phyloP scores from a whole-genome alignment of 2,888 invertebrate species.

The Volucella inanis region DNA sequence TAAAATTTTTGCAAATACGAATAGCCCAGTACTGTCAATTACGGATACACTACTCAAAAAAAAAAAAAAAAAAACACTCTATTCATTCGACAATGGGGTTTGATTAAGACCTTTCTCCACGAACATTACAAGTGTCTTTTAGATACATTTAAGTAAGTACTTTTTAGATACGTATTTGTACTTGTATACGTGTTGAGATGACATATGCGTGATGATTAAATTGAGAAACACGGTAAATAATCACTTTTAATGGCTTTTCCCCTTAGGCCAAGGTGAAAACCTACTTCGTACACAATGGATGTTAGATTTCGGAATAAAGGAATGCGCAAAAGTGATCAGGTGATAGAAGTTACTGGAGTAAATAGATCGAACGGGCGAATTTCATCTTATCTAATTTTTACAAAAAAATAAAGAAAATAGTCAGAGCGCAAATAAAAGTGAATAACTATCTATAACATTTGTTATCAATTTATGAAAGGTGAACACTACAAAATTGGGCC shows the following conservation, averaged over 20 bases:
- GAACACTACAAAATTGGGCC: slow-evolving; percentile 30
- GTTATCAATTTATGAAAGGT: slow-evolving; percentile 41
- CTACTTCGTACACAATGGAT: too few relatives aligned
- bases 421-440: too few relatives aligned
- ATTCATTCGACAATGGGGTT: slow-evolving; percentile 19
- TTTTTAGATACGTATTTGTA: slow-evolving; percentile 1
- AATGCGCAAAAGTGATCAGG: slow-evolving; percentile 3
- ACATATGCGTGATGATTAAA: background rate
- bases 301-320: background rate
- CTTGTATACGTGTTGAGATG: too few relatives aligned
- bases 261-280: slow-evolving; percentile 7
- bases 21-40: slow-evolving; percentile 11
- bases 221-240: slow-evolving; percentile 7
- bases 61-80: background rate
- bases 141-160: too few relatives aligned
- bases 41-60: background rate
- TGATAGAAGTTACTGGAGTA: slow-evolving; percentile 1
- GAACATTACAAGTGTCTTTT: background rate
- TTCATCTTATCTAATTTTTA: slow-evolving; percentile 7
- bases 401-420: too few relatives aligned
- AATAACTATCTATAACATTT: slow-evolving; percentile 1
- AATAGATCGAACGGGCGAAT: background rate
- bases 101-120: slow-evolving; percentile 14
- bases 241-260: background rate
- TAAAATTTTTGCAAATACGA: background rate